phyloP scores from a whole-genome alignment of 1,140 invertebrate genomes.

The Pogonognathellus flavescens region DNA sequence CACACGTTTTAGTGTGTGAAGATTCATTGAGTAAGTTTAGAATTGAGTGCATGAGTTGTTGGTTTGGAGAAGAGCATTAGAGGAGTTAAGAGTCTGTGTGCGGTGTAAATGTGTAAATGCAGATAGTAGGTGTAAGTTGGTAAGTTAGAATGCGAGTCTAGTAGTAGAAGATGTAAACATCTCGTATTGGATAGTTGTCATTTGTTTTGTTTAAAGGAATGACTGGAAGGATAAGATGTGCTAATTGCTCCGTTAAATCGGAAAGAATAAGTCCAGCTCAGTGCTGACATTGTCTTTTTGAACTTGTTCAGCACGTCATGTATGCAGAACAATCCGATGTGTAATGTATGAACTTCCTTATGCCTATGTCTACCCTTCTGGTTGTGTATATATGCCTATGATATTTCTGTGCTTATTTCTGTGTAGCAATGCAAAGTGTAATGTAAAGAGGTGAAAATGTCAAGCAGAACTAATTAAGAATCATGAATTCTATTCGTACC shows the following conservation, averaged over 20 bases:
- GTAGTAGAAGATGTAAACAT: too few species aligned
- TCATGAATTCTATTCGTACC: conserved; percentile 59
- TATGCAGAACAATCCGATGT: neutral
- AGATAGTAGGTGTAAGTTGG: too few species aligned
- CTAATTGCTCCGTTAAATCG: conserved; percentile 36
- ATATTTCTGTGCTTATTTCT: neutral
- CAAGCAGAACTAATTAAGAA: conserved; percentile 62
- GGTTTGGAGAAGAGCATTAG: too few species aligned
- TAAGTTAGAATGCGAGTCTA: too few species aligned
- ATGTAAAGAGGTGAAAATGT: conserved; percentile 59
- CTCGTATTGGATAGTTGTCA: too few species aligned
- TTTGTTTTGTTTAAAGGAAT: conserved; percentile 11
- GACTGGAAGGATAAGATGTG: conserved; percentile 17
- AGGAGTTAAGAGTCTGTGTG: too few species aligned
- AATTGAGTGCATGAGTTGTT: too few species aligned
- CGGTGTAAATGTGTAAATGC: too few species aligned
- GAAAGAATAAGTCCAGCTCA: neutral
- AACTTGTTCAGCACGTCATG: neutral
- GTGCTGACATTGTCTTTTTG: conserved; percentile 2
- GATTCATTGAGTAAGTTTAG: too few species aligned
- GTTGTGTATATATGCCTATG: neutral
- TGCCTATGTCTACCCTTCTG: neutral
- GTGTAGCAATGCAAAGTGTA: conserved; percentile 5
- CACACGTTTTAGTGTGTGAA: too few species aligned
- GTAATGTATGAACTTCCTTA: conserved; percentile 4